Base-by-base conservation (phyloP, 2,888 invertebrate species). In the Volucella inflata region DNA sequence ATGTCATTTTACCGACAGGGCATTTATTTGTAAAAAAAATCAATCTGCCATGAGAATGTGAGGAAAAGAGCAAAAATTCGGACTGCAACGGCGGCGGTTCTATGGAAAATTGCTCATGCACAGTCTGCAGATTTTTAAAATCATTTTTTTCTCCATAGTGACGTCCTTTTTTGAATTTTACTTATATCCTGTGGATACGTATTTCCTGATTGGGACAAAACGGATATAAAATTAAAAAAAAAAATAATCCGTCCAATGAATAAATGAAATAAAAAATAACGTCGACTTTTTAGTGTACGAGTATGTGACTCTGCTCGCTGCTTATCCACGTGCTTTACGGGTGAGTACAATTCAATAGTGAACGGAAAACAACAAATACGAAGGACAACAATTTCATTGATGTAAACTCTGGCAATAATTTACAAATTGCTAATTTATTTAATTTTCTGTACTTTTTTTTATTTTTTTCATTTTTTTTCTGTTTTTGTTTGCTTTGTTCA, bases 1-100 rank as follows among this genome's bases (percentile, higher is more conserved):
- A 78, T 78, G 48, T 57, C 64, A 65, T 78, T 78, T 59, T 57
- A 57, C 2, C 10, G 42, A 46, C 62, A n/a, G 51, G 51, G 53
- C 16, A 62, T 70, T 16, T 53, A 53, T 67, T 48, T 60, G 38
- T 8, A 50, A 38, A 38, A 48, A 2, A 8, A 46, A 30, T 30
- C 30, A 6, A 0, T 0, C 30, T 30, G 30, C 30, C 30, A 6
- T 30, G 30, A 10, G 12, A 55, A 36, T 67, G 48, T 10, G 36
- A 36, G 60, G 46, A 40, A 44, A 59, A 40, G 10, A 36, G 42
- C 12, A 50, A 44, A 67, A 67, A 42, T 36, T 36, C 21, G 16
- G 38, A 60, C 38, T 40, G 48, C 70, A 57, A 16, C 16, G 44
- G 0, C 17, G 44, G 0, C 17, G 8, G 21, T 38, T 57, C 65